phyloP scores from a whole-genome alignment of 2,113 vertebrate genomes.

The Erythrocebus patas region DNA sequence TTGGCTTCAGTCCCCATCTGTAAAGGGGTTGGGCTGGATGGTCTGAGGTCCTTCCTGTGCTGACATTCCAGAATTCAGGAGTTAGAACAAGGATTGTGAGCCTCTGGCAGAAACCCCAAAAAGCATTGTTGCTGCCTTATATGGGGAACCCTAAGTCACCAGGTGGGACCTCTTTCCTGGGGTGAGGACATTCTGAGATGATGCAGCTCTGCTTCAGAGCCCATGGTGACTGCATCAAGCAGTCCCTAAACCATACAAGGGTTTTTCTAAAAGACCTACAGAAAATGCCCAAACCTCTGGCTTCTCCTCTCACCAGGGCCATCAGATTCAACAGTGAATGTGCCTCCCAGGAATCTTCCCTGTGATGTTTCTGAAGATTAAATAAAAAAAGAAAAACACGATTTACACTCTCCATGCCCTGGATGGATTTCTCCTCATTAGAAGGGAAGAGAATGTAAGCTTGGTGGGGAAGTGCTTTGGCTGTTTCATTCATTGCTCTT shows the following conservation, averaged over 20 bases:
- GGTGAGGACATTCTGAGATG: background rate
- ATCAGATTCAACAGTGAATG: background rate
- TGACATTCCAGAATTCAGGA: too few species aligned
- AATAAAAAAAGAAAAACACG: background rate
- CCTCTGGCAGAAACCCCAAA: too few species aligned
- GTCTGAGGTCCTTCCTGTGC: background rate
- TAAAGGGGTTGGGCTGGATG: background rate
- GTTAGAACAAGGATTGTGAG: background rate
- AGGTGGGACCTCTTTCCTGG: background rate
- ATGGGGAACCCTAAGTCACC: too few species aligned
- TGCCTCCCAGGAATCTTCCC: background rate
- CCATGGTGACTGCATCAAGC: background rate
- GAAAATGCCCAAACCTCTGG: background rate
- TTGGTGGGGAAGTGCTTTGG: rapidly evolving
- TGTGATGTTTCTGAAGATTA: background rate
- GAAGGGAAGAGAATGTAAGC: rapidly evolving
- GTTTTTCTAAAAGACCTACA: background rate
- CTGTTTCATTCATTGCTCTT: background rate
- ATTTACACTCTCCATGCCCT: too few species aligned
- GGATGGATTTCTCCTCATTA: rapidly evolving
- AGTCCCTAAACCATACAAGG: rapidly evolving
- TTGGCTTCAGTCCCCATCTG: background rate
- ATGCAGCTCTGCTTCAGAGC: rapidly evolving
- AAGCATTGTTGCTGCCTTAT: too few species aligned
- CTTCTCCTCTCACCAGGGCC: background rate